Percentiles rank a stretch among this genome's conserved stretches.
phyloP scores from a whole-genome alignment of 2,888 invertebrate species.

The Oligia latruncula region DNA sequence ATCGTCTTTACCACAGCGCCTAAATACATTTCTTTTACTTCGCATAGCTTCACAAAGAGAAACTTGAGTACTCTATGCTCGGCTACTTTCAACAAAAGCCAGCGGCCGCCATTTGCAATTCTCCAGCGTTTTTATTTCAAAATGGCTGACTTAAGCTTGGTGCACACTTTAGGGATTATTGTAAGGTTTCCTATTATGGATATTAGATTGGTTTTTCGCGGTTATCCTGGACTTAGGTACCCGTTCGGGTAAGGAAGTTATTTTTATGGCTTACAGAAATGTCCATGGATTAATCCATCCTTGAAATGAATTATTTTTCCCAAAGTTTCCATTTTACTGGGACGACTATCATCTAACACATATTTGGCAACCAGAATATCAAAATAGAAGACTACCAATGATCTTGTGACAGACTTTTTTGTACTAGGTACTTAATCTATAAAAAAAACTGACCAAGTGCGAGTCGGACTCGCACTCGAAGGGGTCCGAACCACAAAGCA shows the following conservation, averaged over 20 bases:
- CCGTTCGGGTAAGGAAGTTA: not conserved
- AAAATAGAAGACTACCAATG: not conserved
- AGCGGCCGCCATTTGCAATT: constrained; percentile 61
- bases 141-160: constrained; percentile 33
- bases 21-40: constrained; percentile 51
- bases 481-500: too few relatives aligned
- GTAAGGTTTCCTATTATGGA: constrained; percentile 29
- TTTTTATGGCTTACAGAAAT: constrained; percentile 1
- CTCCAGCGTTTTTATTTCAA: constrained; percentile 49
- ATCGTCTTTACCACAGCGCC: too few relatives aligned
- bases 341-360: not conserved
- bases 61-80: constrained; percentile 38
- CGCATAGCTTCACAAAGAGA: constrained; percentile 41
- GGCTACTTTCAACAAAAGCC: constrained; percentile 39
- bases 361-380: not conserved
- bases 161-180: constrained; percentile 17
- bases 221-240: not conserved
- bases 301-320: not conserved
- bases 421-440: not conserved
- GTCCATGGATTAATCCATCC: not conserved
- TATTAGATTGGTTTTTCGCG: constrained; percentile 9
- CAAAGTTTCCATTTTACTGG: not conserved
- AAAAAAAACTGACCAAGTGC: too few relatives aligned
- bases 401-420: not conserved
- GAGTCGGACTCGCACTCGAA: too few relatives aligned